A percentile compares a stretch with the other conserved stretches of the same genome.
phyloP scores from a whole-genome alignment of 2,797 vertebrate species.

The Synanceia verrucosa region DNA sequence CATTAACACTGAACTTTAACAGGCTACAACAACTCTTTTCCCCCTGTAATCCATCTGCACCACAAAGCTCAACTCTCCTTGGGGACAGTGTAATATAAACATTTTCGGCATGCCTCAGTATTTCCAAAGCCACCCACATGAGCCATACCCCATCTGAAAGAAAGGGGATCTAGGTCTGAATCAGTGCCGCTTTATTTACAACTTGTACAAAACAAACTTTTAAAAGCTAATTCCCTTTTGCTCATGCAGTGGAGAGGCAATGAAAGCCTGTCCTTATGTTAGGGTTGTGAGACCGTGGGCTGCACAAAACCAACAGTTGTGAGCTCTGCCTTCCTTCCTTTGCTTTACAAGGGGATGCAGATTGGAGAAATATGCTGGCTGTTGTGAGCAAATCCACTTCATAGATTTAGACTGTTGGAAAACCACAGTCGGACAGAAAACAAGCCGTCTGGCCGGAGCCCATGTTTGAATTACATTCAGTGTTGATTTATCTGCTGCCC shows the following conservation, averaged over 20 bases:
- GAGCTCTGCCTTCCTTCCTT: conserved; percentile 75
- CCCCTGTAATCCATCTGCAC: conserved; percentile 73
- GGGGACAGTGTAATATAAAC: conserved; percentile 77
- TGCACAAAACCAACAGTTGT: conserved; percentile 75
- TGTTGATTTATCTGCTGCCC: conserved; percentile 78
- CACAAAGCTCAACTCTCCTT: conserved; percentile 71
- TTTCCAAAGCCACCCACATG: conserved; percentile 79
- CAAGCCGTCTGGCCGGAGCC: conserved; percentile 66
- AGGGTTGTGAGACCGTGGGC: conserved; percentile 59
- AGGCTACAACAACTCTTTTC: conserved; percentile 67
- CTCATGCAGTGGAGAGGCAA: conserved; percentile 63
- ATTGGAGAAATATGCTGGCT: conserved; percentile 74
- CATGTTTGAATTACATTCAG: conserved; percentile 75
- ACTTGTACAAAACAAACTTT: conserved; percentile 75
- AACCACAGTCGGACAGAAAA: conserved; percentile 79
- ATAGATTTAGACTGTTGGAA: conserved; percentile 77
- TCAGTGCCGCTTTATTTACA: conserved; percentile 76
- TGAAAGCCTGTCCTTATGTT: conserved; percentile 76
- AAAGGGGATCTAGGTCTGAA: conserved; percentile 71
- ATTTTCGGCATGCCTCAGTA: conserved; percentile 74
- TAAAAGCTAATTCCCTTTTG: conserved; percentile 69
- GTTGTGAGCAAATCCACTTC: conserved; percentile 75
- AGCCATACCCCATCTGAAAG: conserved; percentile 64
- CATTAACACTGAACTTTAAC: conserved; percentile 77
- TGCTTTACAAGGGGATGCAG: conserved; percentile 78